Evolutionary conservation across 2,113 vertebrate genomes (phyloP).

Genomic region (Drymodes brunneopygia): DNA sequence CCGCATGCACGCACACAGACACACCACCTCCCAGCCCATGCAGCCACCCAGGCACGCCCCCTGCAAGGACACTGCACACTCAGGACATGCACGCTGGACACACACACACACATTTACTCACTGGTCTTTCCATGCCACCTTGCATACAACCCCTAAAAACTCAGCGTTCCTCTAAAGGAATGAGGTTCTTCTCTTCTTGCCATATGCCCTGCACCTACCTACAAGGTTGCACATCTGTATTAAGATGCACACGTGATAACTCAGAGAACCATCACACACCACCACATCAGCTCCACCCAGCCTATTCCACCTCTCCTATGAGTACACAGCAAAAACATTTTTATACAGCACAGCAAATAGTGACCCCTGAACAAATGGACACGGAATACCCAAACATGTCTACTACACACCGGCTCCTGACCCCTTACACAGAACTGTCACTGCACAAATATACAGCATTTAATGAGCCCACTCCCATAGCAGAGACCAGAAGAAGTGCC

Average conservation of each 20-base stretch:
- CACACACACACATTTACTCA: not conserved
- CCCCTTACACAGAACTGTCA: not conserved
- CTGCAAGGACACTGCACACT: not conserved
- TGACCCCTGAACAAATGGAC: not conserved
- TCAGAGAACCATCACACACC: not conserved
- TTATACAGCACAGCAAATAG: not conserved
- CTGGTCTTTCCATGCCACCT: not conserved
- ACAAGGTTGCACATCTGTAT: not conserved
- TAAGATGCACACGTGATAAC: accelerated
- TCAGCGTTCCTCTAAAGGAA: not conserved
- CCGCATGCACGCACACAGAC: accelerated
- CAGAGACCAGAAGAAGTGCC: not conserved
- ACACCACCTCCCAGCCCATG: not conserved
- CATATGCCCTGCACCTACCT: not conserved
- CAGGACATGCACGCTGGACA: not conserved
- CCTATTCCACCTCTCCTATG: not conserved
- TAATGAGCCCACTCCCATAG: not conserved
- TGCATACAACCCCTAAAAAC: not conserved
- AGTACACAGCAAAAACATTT: not conserved
- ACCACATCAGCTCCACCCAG: not conserved
- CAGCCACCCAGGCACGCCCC: accelerated
- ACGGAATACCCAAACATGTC: not conserved
- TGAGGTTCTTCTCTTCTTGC: not conserved
- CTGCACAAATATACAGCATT: not conserved
- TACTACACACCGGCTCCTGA: not conserved